Percentiles rank a stretch among this genome's conserved stretches.
Conservation (phyloP, 2,888 invertebrate genomes). For the Deladenus siricidicola region DNA sequence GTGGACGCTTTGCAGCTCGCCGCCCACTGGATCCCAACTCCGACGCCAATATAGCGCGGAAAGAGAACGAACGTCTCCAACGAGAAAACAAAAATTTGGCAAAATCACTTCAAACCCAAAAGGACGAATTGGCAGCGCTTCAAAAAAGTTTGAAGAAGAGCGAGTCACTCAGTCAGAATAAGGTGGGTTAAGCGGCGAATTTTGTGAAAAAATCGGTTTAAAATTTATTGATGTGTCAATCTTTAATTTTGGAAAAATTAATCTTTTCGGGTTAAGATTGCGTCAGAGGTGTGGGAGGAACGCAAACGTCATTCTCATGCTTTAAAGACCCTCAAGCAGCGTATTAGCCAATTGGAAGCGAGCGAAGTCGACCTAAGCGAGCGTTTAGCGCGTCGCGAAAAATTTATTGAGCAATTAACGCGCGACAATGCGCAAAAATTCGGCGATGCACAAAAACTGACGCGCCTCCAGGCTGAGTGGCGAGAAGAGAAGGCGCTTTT, state of each 20-base stretch:
- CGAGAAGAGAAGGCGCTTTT: slow-evolving; percentile 15
- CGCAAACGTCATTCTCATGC: slow-evolving; percentile 20
- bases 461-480: slow-evolving; percentile 15
- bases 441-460: slow-evolving; percentile 19
- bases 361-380: slow-evolving; percentile 21
- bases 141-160: slow-evolving; percentile 22
- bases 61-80: slow-evolving; percentile 27
- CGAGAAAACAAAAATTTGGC: slow-evolving; percentile 22
- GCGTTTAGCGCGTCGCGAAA: slow-evolving; percentile 25
- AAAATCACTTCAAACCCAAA: slow-evolving; percentile 22
- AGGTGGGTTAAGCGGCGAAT: background rate
- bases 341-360: slow-evolving; percentile 10
- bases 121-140: slow-evolving; percentile 23
- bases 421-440: slow-evolving; percentile 11
- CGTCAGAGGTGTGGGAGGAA: slow-evolving; percentile 29
- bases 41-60: slow-evolving; percentile 12
- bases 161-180: slow-evolving; percentile 7
- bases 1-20: slow-evolving; percentile 14
- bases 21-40: slow-evolving; percentile 15
- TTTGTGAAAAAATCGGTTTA: too few species aligned
- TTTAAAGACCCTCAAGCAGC: slow-evolving; percentile 11
- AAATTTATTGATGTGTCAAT: too few species aligned
- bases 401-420: slow-evolving; percentile 29
- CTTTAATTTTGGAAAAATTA: too few species aligned
- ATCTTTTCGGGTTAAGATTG: slow-evolving; percentile 1